These are phyloP conservation scores for Scaptomyza polygonia DNA, from an alignment of 2,888 invertebrate species.

Conservation along the genomic window DNA sequence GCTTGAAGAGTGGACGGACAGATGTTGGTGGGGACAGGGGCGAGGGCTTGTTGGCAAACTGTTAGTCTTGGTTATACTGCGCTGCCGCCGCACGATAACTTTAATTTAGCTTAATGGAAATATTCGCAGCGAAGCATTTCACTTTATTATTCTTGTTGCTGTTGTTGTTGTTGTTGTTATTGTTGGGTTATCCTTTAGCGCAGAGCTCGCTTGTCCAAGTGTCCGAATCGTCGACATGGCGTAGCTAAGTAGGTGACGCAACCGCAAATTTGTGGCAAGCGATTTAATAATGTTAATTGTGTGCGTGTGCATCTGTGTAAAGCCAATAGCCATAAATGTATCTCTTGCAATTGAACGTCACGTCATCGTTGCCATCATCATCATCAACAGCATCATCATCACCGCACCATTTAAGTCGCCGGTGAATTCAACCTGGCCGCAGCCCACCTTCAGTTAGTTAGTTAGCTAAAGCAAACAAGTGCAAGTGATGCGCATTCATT, in stretches of 20 bases:
- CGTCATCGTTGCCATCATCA: conserved; percentile 53
- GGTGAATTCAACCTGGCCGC: conserved; percentile 48
- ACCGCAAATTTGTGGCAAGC: conserved; percentile 78
- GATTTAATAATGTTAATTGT: conserved; percentile 74
- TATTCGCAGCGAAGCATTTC: conserved; percentile 50
- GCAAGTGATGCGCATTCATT: conserved; percentile 80
- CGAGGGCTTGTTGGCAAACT: conserved; percentile 1
- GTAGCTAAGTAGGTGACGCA: conserved; percentile 78
- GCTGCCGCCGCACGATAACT: conserved; percentile 74
- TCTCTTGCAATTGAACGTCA: conserved; percentile 49
- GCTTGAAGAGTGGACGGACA: conserved; percentile 10
- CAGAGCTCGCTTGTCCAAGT: conserved; percentile 17
- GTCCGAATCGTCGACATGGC: conserved; percentile 27
- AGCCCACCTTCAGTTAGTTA: conserved; percentile 19
- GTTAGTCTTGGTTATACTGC: conserved; percentile 59
- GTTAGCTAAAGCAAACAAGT: conserved; percentile 71
- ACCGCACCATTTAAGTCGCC: conserved; percentile 69
- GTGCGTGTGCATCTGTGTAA: conserved; percentile 31
- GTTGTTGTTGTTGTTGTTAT: conserved; percentile 20
- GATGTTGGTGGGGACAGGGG: not conserved
- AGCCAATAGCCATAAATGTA: conserved; percentile 42
- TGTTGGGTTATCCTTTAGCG: conserved; percentile 54
- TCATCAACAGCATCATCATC: conserved; percentile 26
- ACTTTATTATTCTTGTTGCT: conserved; percentile 14
- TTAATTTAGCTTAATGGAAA: conserved; percentile 80